phyloP scores from a whole-genome alignment of 2,113 vertebrate species.

The Triplophysa rosa region DNA sequence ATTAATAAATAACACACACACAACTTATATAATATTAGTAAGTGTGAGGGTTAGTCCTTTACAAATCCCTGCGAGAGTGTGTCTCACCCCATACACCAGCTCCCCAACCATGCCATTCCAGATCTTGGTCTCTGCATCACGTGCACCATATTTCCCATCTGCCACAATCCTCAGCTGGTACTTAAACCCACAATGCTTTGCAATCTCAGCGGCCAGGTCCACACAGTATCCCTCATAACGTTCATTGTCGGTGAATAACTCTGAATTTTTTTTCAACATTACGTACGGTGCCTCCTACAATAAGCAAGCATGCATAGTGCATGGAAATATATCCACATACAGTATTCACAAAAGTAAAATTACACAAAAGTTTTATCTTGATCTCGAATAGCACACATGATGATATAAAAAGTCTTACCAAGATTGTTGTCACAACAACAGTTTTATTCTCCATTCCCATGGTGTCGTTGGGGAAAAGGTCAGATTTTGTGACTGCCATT shows the following conservation, averaged over 20 bases:
- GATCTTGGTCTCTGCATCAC: slow-evolving; percentile 97
- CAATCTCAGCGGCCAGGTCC: slow-evolving; percentile 94
- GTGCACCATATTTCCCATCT: slow-evolving; percentile 96
- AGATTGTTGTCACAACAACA: slow-evolving; percentile 93
- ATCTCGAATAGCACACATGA: background rate
- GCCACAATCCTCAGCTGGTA: slow-evolving; percentile 94
- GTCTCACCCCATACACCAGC: slow-evolving; percentile 94
- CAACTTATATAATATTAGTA: no score
- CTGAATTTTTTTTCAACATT: slow-evolving; percentile 90
- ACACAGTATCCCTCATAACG: slow-evolving; percentile 92
- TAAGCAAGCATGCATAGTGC: background rate
- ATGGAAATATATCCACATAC: background rate
- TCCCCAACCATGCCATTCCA: slow-evolving; percentile 99
- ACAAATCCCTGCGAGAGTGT: no score
- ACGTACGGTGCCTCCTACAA: slow-evolving; percentile 86
- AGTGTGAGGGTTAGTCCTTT: no score
- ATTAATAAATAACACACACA: slow-evolving; percentile 38
- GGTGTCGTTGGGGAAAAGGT: slow-evolving; percentile 90
- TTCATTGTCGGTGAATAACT: slow-evolving; percentile 87
- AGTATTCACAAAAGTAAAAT: background rate
- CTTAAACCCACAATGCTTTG: slow-evolving; percentile 96
- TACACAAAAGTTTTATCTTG: background rate
- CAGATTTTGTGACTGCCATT: slow-evolving; percentile 92
- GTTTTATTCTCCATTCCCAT: slow-evolving; percentile 96
- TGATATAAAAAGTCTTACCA: slow-evolving; percentile 76